Evolutionary conservation across 2,113 vertebrate species (phyloP).

Genomic region (Ammodytes dubius): DNA sequence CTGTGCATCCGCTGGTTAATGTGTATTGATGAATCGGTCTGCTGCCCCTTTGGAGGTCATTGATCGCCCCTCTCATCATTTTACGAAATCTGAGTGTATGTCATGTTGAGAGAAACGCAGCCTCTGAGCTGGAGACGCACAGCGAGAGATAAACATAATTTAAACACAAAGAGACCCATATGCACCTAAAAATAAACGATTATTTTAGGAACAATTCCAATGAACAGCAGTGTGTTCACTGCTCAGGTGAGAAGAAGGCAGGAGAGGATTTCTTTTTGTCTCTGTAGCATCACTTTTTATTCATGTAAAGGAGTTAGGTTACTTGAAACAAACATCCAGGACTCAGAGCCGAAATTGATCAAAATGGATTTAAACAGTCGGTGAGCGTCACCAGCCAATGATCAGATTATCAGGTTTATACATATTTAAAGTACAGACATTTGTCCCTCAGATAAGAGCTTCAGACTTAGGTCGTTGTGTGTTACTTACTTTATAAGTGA

Average conservation of each 20-base stretch:
- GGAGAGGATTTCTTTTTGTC: background rate
- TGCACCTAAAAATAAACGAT: slow-evolving; percentile 51
- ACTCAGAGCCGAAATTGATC: slow-evolving; percentile 8
- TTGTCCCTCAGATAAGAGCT: slow-evolving; percentile 1
- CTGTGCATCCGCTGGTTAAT: slow-evolving; percentile 36
- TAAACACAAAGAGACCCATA: slow-evolving; percentile 26
- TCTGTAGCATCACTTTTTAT: background rate
- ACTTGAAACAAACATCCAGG: slow-evolving; percentile 1
- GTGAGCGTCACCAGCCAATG: slow-evolving; percentile 9
- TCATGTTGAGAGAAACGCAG: slow-evolving; percentile 27
- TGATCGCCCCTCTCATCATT: slow-evolving; percentile 31
- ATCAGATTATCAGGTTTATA: slow-evolving; percentile 23
- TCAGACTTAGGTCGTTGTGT: background rate
- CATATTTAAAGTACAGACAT: background rate
- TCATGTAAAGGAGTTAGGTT: background rate
- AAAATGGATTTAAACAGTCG: slow-evolving; percentile 26
- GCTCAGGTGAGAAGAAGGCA: slow-evolving; percentile 24
- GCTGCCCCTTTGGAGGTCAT: slow-evolving; percentile 47
- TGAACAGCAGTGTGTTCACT: slow-evolving; percentile 18
- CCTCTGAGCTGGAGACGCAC: background rate
- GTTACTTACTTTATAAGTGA: too few species aligned
- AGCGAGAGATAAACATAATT: slow-evolving; percentile 34
- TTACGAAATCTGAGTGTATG: slow-evolving; percentile 29
- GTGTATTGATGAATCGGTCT: slow-evolving; percentile 60
- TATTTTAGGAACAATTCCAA: slow-evolving; percentile 54